Evolutionary conservation across 2,113 vertebrate species (phyloP), one percentile per base, ranked within the genome.

Genomic region (Nematolebias whitei): DNA sequence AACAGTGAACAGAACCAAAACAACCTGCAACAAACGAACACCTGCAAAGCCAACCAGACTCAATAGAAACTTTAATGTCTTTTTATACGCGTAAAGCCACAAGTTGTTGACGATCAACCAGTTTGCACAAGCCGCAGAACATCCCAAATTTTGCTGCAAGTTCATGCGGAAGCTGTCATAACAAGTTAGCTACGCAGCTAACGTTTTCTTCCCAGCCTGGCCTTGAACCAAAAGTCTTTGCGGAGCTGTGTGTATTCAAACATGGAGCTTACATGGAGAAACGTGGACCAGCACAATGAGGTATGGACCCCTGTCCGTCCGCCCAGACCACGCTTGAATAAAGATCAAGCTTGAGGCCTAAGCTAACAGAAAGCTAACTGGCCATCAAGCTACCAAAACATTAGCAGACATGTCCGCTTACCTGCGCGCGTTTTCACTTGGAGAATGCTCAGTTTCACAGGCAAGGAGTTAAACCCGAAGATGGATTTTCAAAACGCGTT

Each of bases 331-430:
- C 49, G 88, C 87, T 85, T 43, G 70, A 80, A 59, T 55, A 73
- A 67, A 88, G 63, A 78, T 85, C 82, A 80, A 89, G 83, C 87
- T 64, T 35, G 87, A 79, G 91, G 92, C 91, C 91, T 91, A 88
- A 40, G 82, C 85, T 84, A 85, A 5, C 73, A 61, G 38, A 48
- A 57, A 76, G 65, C 66, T 79, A 71, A 32, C 66, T 41, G 54
- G 39, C 50, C 22, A 32, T 26, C 55, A 50, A 35, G 38, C 69
- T n/a, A 63, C 24, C 50, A 51, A 69, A 57, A 64, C 74, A 16
- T 10, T 8, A 10, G 10, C 1, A 5, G 62, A 54, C n/a, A 63
- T 2, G 35, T 18, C 1, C 22, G n/a, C 87, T 85, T 63, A 89
- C 87, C 90, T 7, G 63, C 2, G 51, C 44, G 39, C 13, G 51